Percentiles rank a stretch among this genome's conserved stretches.
phyloP scores from a whole-genome alignment of 1,140 invertebrate species.

The Hylaeus anthracinus region DNA sequence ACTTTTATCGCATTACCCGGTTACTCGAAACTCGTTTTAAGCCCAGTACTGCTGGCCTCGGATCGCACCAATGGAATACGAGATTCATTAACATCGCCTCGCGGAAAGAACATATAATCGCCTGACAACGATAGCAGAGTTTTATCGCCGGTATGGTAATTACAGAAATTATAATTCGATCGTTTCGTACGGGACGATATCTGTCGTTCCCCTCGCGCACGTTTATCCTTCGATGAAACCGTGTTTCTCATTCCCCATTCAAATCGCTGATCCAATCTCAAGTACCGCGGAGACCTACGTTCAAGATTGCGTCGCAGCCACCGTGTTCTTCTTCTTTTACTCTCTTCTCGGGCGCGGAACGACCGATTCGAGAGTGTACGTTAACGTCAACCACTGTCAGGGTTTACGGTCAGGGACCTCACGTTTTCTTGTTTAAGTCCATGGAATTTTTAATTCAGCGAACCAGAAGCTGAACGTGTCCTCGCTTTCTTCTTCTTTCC shows the following conservation, averaged over 20 bases:
- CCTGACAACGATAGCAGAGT: background rate
- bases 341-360: background rate
- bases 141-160: constrained; percentile 26
- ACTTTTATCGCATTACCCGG: constrained; percentile 38
- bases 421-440: too few relatives aligned
- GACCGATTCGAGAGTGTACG: background rate
- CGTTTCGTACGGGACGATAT: constrained; percentile 1
- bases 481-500: too few relatives aligned
- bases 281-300: constrained; percentile 14
- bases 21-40: constrained; percentile 29
- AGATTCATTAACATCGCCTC: constrained; percentile 11
- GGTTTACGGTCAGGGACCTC: background rate
- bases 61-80: background rate
- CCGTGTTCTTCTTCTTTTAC: constrained; percentile 1
- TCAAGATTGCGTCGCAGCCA: constrained; percentile 23
- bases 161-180: constrained; percentile 41
- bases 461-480: too few relatives aligned
- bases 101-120: constrained; percentile 1
- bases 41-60: background rate
- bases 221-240: background rate
- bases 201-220: background rate
- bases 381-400: background rate
- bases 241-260: constrained; percentile 24
- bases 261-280: constrained; percentile 54
- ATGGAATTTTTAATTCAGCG: too few relatives aligned